These are phyloP conservation scores for Peucedramus taeniatus DNA, from an alignment of 2,113 vertebrate species.

Conservation along the genomic window DNA sequence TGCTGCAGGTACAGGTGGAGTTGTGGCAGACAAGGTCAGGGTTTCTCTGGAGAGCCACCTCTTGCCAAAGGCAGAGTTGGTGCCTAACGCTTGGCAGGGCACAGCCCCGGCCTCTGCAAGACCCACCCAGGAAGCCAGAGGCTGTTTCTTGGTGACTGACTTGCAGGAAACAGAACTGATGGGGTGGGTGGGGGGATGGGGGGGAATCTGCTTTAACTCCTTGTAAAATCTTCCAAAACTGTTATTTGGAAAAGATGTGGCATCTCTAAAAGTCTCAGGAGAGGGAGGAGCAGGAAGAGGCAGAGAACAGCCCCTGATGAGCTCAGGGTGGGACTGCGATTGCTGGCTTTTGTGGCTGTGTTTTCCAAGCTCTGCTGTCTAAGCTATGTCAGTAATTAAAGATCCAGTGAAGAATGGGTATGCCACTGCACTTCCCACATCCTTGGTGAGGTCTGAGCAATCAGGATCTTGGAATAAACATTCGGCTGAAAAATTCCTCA, in stretches of 20 bases:
- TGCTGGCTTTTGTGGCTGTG: neutral
- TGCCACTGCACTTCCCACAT: neutral
- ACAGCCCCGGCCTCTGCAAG: rapidly evolving
- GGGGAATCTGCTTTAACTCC: neutral
- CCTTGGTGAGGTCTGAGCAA: neutral
- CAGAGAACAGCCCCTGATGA: neutral
- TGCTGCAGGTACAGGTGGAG: neutral
- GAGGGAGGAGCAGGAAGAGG: neutral
- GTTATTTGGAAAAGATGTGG: neutral
- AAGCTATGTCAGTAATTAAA: neutral
- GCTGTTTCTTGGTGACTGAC: neutral
- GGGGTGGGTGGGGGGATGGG: rapidly evolving
- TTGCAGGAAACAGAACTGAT: neutral
- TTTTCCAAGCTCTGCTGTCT: neutral
- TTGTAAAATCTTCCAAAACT: neutral
- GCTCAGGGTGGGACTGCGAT: neutral
- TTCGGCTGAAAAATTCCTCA: neutral
- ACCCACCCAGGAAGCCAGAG: neutral
- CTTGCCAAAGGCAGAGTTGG: neutral
- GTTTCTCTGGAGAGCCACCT: rapidly evolving
- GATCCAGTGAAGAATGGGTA: neutral
- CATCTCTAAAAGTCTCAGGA: neutral
- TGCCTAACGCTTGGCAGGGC: rapidly evolving
- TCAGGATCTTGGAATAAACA: neutral
- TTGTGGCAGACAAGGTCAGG: neutral